phyloP scores from a whole-genome alignment of 2,113 vertebrate species.

The Canis aureus region DNA sequence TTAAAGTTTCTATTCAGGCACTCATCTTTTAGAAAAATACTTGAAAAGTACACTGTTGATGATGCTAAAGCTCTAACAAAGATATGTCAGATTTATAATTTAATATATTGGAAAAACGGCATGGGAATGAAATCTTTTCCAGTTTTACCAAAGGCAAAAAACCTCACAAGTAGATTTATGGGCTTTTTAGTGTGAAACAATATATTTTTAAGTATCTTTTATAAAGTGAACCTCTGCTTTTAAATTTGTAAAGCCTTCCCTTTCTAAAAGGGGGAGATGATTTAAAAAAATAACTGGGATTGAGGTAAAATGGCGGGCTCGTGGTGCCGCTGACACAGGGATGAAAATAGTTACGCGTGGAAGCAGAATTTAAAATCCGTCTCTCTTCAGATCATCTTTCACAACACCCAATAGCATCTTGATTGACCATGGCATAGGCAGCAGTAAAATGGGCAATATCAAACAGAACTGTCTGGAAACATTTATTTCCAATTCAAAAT shows the following conservation, averaged over 20 bases:
- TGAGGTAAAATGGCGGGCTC: too few species aligned
- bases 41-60: not conserved
- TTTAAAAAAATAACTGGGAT: not conserved
- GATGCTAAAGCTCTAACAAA: not conserved
- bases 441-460: too few species aligned
- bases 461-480: too few species aligned
- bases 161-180: not conserved
- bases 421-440: too few species aligned
- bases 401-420: too few species aligned
- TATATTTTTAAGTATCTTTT: conserved; percentile 38
- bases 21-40: conserved; percentile 3
- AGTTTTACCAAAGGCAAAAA: not conserved
- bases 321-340: too few species aligned
- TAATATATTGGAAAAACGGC: not conserved
- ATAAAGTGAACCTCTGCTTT: conserved; percentile 9
- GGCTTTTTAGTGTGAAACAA: not conserved
- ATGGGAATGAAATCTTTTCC: conserved; percentile 3
- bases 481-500: too few species aligned
- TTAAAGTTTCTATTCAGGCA: not conserved
- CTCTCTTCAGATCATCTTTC: too few species aligned
- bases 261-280: not conserved
- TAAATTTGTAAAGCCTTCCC: not conserved
- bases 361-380: too few species aligned
- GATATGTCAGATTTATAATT: not conserved
- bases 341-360: too few species aligned